phyloP scores from a whole-genome alignment of 2,113 vertebrate genomes.

The Myanophis thanlyinensis region DNA sequence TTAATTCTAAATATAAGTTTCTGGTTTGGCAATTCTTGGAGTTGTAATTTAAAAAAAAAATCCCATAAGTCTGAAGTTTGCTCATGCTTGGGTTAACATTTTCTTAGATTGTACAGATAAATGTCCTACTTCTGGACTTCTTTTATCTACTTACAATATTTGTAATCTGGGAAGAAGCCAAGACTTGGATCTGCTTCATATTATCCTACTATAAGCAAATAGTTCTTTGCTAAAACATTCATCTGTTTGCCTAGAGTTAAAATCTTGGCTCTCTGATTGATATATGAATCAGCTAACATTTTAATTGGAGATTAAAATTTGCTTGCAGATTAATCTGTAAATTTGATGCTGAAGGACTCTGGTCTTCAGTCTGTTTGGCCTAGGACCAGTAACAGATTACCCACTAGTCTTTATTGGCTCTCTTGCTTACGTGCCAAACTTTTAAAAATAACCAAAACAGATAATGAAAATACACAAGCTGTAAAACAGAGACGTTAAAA shows the following conservation, averaged over 20 bases:
- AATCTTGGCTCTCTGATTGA: neutral
- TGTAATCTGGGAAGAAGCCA: neutral
- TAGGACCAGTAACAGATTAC: neutral
- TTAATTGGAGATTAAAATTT: constrained; percentile 17
- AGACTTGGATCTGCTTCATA: neutral
- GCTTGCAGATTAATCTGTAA: neutral
- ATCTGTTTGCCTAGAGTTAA: neutral
- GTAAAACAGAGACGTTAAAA: neutral
- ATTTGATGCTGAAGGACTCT: neutral
- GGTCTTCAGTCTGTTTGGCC: neutral
- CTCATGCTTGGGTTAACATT: neutral
- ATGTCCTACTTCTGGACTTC: neutral
- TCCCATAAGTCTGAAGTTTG: neutral
- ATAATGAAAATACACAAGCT: constrained; percentile 3
- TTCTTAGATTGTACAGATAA: neutral
- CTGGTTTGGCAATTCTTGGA: neutral
- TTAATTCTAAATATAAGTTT: neutral
- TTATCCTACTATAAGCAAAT: neutral
- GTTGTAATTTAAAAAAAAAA: neutral
- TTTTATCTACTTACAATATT: neutral
- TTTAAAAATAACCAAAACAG: constrained; percentile 17
- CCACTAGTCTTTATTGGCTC: neutral
- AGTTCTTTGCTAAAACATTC: neutral
- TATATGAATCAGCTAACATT: constrained; percentile 1
- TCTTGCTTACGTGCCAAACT: neutral